These are phyloP conservation scores for Graphium colonna DNA, from an alignment of 2,888 invertebrate species.

Conservation along the genomic window DNA sequence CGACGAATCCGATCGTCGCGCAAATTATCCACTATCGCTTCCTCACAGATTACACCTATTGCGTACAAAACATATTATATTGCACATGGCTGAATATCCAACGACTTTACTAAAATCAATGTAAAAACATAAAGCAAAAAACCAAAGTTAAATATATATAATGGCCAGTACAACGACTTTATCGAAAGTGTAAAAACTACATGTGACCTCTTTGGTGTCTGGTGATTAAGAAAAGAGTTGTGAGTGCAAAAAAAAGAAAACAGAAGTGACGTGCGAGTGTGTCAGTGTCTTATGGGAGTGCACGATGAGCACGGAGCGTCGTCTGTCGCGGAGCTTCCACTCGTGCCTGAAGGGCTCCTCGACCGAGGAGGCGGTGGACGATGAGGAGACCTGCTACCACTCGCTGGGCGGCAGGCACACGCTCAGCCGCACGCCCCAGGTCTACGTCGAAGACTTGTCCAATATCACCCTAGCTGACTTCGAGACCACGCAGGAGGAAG, in stretches of 20 bases:
- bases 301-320: slow-evolving; percentile 78
- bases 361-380: slow-evolving; percentile 73
- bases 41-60: neutral
- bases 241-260: slow-evolving; percentile 33
- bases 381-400: slow-evolving; percentile 73
- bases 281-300: slow-evolving; percentile 47
- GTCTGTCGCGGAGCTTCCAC: slow-evolving; percentile 84
- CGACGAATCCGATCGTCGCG: neutral
- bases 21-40: neutral
- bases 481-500: slow-evolving; percentile 59
- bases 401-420: slow-evolving; percentile 70
- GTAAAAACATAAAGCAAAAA: no score
- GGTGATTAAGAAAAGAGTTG: no score
- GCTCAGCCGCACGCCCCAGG: slow-evolving; percentile 62
- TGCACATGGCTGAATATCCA: neutral
- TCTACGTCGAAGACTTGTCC: slow-evolving; percentile 70
- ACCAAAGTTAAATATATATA: no score
- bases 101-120: slow-evolving; percentile 10
- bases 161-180: no score
- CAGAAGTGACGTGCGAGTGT: neutral
- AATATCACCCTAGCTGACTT: slow-evolving; percentile 69
- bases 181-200: no score
- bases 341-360: slow-evolving; percentile 83
- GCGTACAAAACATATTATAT: neutral
- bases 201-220: no score